Conservation (phyloP, 37 sponge, comb jelly and placozoan species). For the Petrosia ficiformis region DNA sequence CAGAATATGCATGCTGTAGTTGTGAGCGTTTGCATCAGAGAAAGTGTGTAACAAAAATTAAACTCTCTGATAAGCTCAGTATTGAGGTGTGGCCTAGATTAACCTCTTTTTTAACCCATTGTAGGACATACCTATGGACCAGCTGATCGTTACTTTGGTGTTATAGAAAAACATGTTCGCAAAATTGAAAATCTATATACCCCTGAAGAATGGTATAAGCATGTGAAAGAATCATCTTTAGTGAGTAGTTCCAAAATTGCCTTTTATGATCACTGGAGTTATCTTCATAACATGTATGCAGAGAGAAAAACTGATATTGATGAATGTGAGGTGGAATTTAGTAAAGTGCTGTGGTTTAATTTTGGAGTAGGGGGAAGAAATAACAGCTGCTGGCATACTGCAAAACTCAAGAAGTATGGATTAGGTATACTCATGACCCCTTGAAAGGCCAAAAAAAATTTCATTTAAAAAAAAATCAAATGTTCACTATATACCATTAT, state of each 20-base stretch:
- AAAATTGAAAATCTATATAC: constrained; percentile 38
- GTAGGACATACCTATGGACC: constrained; percentile 52
- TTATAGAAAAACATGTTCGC: constrained; percentile 19
- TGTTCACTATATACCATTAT: not conserved
- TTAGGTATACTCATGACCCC: not conserved
- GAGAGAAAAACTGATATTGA: constrained; percentile 21
- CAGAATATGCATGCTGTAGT: no score
- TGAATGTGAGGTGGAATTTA: not conserved
- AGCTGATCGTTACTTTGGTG: constrained; percentile 34
- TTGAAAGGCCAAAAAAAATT: no score
- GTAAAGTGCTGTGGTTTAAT: constrained; percentile 15
- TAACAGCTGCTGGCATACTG: no score
- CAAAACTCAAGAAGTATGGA: constrained; percentile 23
- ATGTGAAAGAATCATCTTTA: constrained; percentile 27
- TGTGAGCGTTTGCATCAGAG: no score
- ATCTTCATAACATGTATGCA: constrained; percentile 20
- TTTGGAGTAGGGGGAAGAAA: constrained; percentile 36
- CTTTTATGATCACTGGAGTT: constrained; percentile 12
- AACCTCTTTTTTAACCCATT: no score
- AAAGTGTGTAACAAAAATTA: no score
- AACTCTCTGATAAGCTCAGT: no score
- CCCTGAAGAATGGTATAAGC: constrained; percentile 41
- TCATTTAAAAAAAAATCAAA: no score
- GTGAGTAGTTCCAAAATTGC: constrained; percentile 1
- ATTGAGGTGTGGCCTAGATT: no score